Conservation (phyloP, 1,140 invertebrate species). For the Macrocentrus cingulum region DNA sequence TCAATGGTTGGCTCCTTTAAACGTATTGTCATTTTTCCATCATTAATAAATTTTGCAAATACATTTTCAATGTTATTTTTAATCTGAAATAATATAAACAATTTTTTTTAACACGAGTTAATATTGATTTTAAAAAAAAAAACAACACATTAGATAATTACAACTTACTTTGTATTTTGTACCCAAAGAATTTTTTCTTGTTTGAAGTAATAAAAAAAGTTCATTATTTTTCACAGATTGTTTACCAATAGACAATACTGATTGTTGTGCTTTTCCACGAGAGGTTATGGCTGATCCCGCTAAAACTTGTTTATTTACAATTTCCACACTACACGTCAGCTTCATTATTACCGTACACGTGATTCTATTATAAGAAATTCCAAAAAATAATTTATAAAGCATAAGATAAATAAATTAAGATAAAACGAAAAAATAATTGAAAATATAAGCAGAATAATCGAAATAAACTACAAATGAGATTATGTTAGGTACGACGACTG, state of each 20-base stretch:
- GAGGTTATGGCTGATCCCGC: slow-evolving; percentile 45
- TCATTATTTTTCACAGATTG: slow-evolving; percentile 62
- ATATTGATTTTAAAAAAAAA: neutral
- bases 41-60: slow-evolving; percentile 68
- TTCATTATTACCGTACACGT: slow-evolving; percentile 71
- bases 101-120: slow-evolving; percentile 10
- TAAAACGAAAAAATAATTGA: too few relatives aligned
- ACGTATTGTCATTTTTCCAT: slow-evolving; percentile 75
- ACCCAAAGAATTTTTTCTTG: slow-evolving; percentile 65
- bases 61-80: slow-evolving; percentile 67
- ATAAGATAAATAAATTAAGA: too few relatives aligned
- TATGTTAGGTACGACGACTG: too few relatives aligned
- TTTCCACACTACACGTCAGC: slow-evolving; percentile 66
- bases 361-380: too few relatives aligned
- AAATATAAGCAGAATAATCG: too few relatives aligned
- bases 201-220: slow-evolving; percentile 68
- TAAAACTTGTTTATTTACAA: slow-evolving; percentile 62
- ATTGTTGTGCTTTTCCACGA: slow-evolving; percentile 53
- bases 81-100: slow-evolving; percentile 48
- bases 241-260: slow-evolving; percentile 66
- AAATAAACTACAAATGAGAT: too few relatives aligned
- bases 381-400: too few relatives aligned
- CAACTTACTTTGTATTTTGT: slow-evolving; percentile 63
- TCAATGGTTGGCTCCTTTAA: slow-evolving; percentile 71
- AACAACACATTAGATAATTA: slow-evolving; percentile 4